These are phyloP conservation scores for Scaptomyza pallida DNA, from an alignment of 1,140 invertebrate genomes.

Conservation along the genomic window DNA sequence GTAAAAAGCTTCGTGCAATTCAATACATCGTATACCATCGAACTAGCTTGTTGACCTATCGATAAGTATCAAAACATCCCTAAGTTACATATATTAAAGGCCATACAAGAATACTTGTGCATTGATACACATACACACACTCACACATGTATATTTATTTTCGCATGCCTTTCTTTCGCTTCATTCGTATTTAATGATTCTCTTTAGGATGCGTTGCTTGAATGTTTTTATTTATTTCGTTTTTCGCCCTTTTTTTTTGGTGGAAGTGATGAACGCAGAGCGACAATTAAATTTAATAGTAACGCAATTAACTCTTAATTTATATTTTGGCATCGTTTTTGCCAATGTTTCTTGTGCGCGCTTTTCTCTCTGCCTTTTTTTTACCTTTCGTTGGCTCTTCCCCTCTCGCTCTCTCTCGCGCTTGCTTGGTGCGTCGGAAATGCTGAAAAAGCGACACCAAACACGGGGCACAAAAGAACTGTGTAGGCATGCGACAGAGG, in stretches of 20 bases:
- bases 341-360: conserved; percentile 18
- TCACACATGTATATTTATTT: too few species aligned
- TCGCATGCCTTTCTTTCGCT: conserved; percentile 37
- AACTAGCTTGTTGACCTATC: too few species aligned
- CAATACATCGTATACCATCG: too few species aligned
- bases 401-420: not conserved
- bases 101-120: too few species aligned
- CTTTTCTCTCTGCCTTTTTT: not conserved
- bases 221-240: conserved; percentile 12
- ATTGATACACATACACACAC: too few species aligned
- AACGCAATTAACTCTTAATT: conserved; percentile 80
- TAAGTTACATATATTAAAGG: too few species aligned
- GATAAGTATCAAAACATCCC: too few species aligned
- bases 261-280: conserved; percentile 51
- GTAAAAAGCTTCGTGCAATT: too few species aligned
- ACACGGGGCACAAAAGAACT: too few species aligned
- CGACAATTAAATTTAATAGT: conserved; percentile 81
- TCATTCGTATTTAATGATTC: conserved; percentile 42
- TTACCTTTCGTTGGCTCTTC: conserved; percentile 47
- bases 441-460: conserved; percentile 36
- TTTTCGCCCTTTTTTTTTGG: conserved; percentile 19
- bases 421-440: conserved; percentile 14
- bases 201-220: conserved; percentile 13
- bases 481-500: conserved; percentile 56
- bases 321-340: conserved; percentile 65